Evolutionary conservation across 1,140 invertebrate genomes (phyloP).

Genomic region (Plodia interpunctella): DNA sequence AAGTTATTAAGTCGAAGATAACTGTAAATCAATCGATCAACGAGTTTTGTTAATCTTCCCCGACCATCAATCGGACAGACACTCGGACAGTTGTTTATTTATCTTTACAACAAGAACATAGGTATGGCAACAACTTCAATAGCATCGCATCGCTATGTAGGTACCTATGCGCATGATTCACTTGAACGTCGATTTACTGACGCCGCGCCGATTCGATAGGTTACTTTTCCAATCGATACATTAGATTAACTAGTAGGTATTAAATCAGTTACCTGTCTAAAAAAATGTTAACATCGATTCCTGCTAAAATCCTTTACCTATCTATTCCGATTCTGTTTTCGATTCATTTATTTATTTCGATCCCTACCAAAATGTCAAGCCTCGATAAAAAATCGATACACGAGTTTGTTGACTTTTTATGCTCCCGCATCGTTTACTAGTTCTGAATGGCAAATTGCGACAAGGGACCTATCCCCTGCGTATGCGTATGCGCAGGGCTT

Average conservation of each 20-base stretch:
- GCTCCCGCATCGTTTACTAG: conserved; percentile 37
- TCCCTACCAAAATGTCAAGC: conserved; percentile 38
- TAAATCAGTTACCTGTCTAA: too few species aligned
- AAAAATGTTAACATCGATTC: conserved; percentile 33
- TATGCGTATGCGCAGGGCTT: conserved; percentile 45
- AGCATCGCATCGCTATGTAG: conserved; percentile 21
- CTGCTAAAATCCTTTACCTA: conserved; percentile 28
- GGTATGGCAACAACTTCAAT: conserved; percentile 26
- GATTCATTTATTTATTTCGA: neutral
- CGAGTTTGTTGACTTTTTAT: conserved; percentile 32
- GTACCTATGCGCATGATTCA: conserved; percentile 33
- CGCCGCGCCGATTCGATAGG: conserved; percentile 17
- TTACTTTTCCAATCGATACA: conserved; percentile 29
- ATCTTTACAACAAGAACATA: conserved; percentile 23
- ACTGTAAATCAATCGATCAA: conserved; percentile 26
- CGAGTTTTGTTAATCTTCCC: conserved; percentile 11
- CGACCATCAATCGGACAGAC: conserved; percentile 18
- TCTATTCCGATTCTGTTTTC: neutral
- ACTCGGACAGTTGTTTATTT: conserved; percentile 33
- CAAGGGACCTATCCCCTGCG: conserved; percentile 35
- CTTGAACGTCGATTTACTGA: conserved; percentile 23
- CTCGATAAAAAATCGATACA: conserved; percentile 43
- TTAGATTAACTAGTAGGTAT: too few species aligned
- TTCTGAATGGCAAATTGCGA: conserved; percentile 33
- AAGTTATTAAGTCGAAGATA: neutral